Conservation (phyloP, 2,797 vertebrate genomes). For the Cynodonichthys magdalenae region DNA sequence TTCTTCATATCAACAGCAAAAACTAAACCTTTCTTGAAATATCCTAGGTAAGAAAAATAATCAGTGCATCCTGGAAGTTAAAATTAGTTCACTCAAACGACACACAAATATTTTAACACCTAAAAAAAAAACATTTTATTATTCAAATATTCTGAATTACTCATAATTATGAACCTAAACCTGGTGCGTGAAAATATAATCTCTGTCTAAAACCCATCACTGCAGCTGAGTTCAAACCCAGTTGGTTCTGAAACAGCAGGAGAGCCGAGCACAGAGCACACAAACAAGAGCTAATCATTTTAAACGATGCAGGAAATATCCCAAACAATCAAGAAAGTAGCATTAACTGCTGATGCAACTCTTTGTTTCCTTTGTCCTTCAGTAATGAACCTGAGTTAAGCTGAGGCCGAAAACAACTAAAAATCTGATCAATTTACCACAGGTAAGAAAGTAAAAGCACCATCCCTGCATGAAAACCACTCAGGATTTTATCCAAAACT, state of each 20-base stretch:
- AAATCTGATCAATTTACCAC: background rate
- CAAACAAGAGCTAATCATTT: slow-evolving; percentile 19
- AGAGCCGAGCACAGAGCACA: slow-evolving; percentile 44
- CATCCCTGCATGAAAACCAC: slow-evolving; percentile 23
- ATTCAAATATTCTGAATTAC: slow-evolving; percentile 9
- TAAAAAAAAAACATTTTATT: slow-evolving; percentile 1
- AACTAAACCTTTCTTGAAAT: slow-evolving; percentile 1
- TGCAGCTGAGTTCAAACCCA: slow-evolving; percentile 26
- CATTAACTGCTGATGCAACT: background rate
- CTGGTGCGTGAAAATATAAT: slow-evolving; percentile 1
- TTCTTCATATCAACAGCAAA: slow-evolving; percentile 18
- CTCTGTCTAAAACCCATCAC: slow-evolving; percentile 10
- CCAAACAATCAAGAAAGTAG: slow-evolving; percentile 20
- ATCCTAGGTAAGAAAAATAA: slow-evolving; percentile 10
- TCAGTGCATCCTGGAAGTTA: slow-evolving; percentile 36
- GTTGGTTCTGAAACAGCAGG: slow-evolving; percentile 19
- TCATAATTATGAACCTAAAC: slow-evolving; percentile 4
- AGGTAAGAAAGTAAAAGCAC: background rate
- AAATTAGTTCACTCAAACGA: slow-evolving; percentile 19
- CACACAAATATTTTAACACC: slow-evolving; percentile 14
- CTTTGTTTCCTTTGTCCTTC: background rate
- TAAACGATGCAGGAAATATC: slow-evolving; percentile 39
- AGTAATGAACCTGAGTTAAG: background rate
- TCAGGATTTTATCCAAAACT: slow-evolving; percentile 33
- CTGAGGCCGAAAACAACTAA: background rate